Evolutionary conservation across 2,888 invertebrate species (phyloP), one percentile per base, ranked within the genome.

Genomic region (Patella depressa): DNA sequence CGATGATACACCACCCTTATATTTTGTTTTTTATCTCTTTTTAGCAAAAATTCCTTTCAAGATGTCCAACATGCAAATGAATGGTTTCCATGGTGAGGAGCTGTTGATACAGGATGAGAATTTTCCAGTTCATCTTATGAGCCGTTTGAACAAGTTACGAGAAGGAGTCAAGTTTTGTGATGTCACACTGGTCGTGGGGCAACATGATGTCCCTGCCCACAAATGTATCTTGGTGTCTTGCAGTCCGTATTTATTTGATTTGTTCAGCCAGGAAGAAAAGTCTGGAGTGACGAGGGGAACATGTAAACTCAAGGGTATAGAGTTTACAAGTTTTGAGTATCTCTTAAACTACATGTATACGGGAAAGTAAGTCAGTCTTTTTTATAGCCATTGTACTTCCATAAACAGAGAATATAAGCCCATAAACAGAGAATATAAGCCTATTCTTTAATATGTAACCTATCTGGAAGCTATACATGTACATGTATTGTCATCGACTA

Each of bases 101-200:
- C 24, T 65, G 24, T 19, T 24, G 24, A 65, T 65, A 19, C 11
- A 24, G 19, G 65, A 24, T 65, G 65, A 65, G 14, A 24, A 65
- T 65, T 65, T 65, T 74, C 82, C 87, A 85, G 83, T 81, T 71
- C 84, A 85, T 4, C 94, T 94, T 84, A 93, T 96, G 81, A 92
- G 93, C 76, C 94, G 95, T 59, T 93, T 96, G 84, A 95, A 95
- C 93, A 95, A 94, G 93, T 94, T 96, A 94, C 93, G 96, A 87
- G 95, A 95, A 92, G 95, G 95, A 91, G 94, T 95, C 78, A 95
- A 96, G 90, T 96, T 97, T 92, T 97, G 95, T 93, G 97, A 97
- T 93, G 96, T 96, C 86, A 94, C 95, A 88, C 93, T 97, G 87
- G 95, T 95, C 91, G 96, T 96, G 2, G 95, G 94, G 72, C 94